These are phyloP conservation scores for Albula goreensis DNA, from an alignment of 2,113 vertebrate species.

Conservation along the genomic window DNA sequence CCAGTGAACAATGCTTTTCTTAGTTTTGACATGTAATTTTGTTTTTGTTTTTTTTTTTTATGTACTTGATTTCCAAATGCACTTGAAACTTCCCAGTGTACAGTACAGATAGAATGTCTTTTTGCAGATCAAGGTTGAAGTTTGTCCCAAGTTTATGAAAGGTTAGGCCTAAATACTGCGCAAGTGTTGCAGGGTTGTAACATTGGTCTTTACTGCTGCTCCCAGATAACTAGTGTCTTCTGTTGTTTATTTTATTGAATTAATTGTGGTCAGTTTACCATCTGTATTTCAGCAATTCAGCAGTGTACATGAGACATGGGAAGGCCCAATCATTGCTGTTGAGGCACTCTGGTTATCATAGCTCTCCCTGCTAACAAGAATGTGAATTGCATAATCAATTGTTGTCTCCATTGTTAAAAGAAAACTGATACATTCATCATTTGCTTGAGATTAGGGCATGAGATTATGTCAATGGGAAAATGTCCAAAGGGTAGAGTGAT, in stretches of 20 bases:
- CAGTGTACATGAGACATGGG: neutral
- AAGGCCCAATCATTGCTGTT: neutral
- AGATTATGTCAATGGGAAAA: neutral
- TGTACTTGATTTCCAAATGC: constrained; percentile 51
- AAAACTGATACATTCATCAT: neutral
- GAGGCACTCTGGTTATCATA: neutral
- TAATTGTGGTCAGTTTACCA: neutral
- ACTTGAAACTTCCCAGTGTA: constrained; percentile 41
- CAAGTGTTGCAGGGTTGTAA: neutral
- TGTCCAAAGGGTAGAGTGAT: neutral
- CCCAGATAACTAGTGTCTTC: constrained; percentile 5
- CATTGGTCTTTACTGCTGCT: constrained; percentile 5
- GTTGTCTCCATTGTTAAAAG: neutral
- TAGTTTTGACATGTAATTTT: constrained; percentile 19
- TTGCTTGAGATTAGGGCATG: neutral
- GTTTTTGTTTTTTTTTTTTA: constrained; percentile 32
- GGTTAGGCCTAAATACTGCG: neutral
- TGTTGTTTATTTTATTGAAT: constrained; percentile 6
- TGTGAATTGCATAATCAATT: neutral
- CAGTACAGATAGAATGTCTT: neutral
- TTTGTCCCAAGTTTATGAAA: constrained; percentile 1
- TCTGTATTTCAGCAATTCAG: neutral
- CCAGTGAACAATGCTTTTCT: constrained; percentile 30
- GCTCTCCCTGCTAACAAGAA: neutral
- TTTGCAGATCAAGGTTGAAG: neutral